Evolutionary conservation across 1,140 invertebrate species (phyloP), one percentile per base, ranked within the genome.

Genomic region (Venustaconcha ellipsiformis): DNA sequence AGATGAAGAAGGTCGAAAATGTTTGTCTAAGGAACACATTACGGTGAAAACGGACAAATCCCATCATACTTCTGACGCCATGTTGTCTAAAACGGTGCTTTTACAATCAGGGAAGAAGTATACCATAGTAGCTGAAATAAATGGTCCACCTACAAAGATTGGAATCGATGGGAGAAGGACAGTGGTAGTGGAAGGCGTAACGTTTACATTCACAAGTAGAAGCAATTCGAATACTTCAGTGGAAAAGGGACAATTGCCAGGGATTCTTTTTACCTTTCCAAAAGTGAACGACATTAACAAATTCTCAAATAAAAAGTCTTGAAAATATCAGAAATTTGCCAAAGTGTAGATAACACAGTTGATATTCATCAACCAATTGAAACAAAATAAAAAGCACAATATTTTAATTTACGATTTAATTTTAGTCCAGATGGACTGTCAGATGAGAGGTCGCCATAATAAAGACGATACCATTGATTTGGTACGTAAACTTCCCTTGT

Each of bases 211-310:
- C 26, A n/a, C 57, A 23, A 72, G 18, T 11, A 20, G 48, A 23
- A 57, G 62, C 60, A 63, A 48, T 57, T 57, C 57, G 48, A 62
- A 67, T 14, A 78, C 76, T 26, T 64, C 70, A 0, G 70, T 59
- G n/a, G 71, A 67, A 18, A 67, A 67, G 64, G 76, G 76, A 56
- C 76, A 78, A 57, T 72, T 78, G 60, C 76, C 76, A 12, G 70
- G 71, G 11, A 20, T 78, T 17, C 62, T 78, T 20, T 78, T 67
- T 59, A 78, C 76, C 37, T 48, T 48, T 48, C 37, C 37, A 48
- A 48, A 48, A 48, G 37, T 48, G 37, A 48, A 48, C 37, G 37
- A 48, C 37, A 4, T 8, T 48, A 48, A 48, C 6, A 48, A 48
- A 48, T 8, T 8, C 6, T 48, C 6, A 48, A 6, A 48, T 48